Percentiles rank a stretch among this genome's conserved stretches.
phyloP scores from a whole-genome alignment of 2,113 vertebrate genomes.

The Montifringilla adamsi region DNA sequence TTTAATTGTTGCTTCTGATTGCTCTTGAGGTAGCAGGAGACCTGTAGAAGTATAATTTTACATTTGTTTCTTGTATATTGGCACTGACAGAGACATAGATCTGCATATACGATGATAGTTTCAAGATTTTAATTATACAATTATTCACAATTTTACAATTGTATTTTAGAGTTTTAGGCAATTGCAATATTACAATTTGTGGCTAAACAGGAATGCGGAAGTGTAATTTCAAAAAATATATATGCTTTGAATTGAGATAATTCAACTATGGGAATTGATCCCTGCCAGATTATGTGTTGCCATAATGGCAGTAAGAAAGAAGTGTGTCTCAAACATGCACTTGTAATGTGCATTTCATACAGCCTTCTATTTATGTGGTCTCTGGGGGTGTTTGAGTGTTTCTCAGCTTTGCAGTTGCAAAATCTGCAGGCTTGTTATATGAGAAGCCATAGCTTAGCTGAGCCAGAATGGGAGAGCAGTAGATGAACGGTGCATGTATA shows the following conservation, averaged over 20 bases:
- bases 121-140: not conserved
- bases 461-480: not conserved
- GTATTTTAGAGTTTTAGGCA: not conserved
- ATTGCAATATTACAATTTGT: not conserved
- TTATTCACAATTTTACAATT: not conserved
- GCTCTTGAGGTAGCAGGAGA: not conserved
- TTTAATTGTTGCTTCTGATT: constrained; percentile 19
- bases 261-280: not conserved
- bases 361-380: not conserved
- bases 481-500: not conserved
- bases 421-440: not conserved
- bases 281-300: not conserved
- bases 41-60: not conserved
- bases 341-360: not conserved
- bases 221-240: not conserved
- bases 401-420: not conserved
- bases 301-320: not conserved
- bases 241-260: not conserved
- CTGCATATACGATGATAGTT: not conserved
- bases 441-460: not conserved
- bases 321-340: not conserved
- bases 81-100: not conserved
- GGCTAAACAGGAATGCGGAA: not conserved
- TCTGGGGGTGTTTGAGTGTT: not conserved
- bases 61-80: not conserved